Percentiles rank a stretch among this genome's conserved stretches.
Evolutionary conservation across 2,797 vertebrate species (phyloP).

Genomic region (Mormyrus hasselquistii): DNA sequence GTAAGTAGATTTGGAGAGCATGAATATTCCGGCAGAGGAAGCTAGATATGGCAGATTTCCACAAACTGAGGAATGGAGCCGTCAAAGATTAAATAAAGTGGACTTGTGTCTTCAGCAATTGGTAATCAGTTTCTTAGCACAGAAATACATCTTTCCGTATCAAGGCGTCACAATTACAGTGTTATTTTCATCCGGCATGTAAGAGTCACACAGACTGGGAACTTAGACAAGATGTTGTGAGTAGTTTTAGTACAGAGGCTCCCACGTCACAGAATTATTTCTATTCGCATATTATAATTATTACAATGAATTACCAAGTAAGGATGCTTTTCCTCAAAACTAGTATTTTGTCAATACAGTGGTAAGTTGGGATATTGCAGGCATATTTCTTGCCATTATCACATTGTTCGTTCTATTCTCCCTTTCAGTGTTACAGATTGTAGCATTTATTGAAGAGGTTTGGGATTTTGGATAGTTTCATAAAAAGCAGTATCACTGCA

Average conservation of each 20-base stretch:
- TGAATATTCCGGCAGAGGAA: constrained; percentile 51
- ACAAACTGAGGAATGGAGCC: constrained; percentile 39
- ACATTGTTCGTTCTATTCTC: neutral
- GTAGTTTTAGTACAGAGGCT: constrained; percentile 48
- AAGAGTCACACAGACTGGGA: constrained; percentile 36
- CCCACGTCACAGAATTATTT: constrained; percentile 65
- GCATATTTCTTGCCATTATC: neutral
- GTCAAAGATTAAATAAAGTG: constrained; percentile 38
- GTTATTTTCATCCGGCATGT: constrained; percentile 71
- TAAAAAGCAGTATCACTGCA: neutral
- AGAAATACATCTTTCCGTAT: constrained; percentile 48
- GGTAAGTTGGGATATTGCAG: neutral
- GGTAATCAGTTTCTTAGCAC: constrained; percentile 22
- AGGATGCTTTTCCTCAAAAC: neutral
- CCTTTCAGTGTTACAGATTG: constrained; percentile 2
- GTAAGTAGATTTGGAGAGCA: constrained; percentile 59
- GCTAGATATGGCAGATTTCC: constrained; percentile 50
- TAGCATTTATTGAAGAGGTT: neutral
- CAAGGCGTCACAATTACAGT: constrained; percentile 57
- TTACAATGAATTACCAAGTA: constrained; percentile 29
- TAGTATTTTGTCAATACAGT: neutral
- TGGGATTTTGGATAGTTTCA: constrained; percentile 1
- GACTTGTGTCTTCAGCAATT: constrained; percentile 25
- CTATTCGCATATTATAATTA: constrained; percentile 47
- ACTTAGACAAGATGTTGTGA: constrained; percentile 59